Evolutionary conservation across 2,888 invertebrate species (phyloP).

Genomic region (Dioctria linearis): DNA sequence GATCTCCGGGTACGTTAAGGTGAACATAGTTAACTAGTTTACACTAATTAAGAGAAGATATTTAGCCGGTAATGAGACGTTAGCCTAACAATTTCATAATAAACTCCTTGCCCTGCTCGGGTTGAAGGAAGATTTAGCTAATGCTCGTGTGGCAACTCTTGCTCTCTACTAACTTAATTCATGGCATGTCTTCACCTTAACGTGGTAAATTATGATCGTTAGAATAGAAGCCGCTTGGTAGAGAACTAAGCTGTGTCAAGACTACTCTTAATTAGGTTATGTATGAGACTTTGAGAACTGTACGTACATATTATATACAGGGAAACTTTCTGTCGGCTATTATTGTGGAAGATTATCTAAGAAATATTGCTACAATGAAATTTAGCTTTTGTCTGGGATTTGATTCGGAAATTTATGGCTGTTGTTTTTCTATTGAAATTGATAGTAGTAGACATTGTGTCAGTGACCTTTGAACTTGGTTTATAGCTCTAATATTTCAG

Average conservation of each 20-base stretch:
- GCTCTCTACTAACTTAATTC: slow-evolving; percentile 31
- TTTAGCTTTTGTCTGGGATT: too few relatives aligned
- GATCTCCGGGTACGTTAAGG: not conserved
- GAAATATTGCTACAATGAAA: too few relatives aligned
- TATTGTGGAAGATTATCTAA: too few relatives aligned
- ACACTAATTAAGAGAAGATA: slow-evolving; percentile 45
- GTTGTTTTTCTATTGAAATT: too few relatives aligned
- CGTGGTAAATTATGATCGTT: slow-evolving; percentile 19
- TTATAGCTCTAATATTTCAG: too few relatives aligned
- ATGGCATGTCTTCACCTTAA: slow-evolving; percentile 23
- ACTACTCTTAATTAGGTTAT: not conserved
- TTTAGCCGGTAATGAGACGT: slow-evolving; percentile 38
- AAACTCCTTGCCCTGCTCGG: not conserved
- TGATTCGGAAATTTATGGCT: too few relatives aligned
- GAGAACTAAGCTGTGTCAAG: not conserved
- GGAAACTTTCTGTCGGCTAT: too few relatives aligned
- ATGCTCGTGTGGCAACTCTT: slow-evolving; percentile 6
- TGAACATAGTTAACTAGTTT: slow-evolving; percentile 33
- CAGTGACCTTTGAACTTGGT: too few relatives aligned
- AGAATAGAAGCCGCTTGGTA: slow-evolving; percentile 10
- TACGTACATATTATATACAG: too few relatives aligned
- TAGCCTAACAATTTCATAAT: slow-evolving; percentile 25
- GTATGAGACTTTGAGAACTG: not conserved
- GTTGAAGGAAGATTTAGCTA: slow-evolving; percentile 1
- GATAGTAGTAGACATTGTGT: too few relatives aligned